These are phyloP conservation scores for Falco biarmicus DNA, from an alignment of 2,797 vertebrate genomes.

Conservation along the genomic window DNA sequence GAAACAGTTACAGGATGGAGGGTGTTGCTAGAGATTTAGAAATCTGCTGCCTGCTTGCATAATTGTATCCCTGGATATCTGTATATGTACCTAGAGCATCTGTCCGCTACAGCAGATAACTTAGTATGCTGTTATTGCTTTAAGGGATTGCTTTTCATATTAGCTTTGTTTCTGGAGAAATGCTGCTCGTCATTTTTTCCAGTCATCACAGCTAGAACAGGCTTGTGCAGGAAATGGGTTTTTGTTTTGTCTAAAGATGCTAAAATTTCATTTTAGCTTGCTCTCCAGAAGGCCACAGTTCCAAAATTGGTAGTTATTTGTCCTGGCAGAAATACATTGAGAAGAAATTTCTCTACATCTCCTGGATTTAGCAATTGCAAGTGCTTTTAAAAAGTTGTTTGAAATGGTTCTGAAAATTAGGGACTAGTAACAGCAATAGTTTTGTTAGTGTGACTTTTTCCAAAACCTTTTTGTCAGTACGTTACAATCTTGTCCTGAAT, in stretches of 20 bases:
- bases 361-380: not conserved
- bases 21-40: not conserved
- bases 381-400: not conserved
- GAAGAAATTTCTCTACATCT: not conserved
- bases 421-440: not conserved
- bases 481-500: not conserved
- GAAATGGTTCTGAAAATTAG: not conserved
- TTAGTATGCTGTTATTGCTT: not conserved
- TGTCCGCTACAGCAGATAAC: not conserved
- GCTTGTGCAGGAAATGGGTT: not conserved
- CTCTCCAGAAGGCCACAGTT: not conserved
- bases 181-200: not conserved
- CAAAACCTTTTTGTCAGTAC: not conserved
- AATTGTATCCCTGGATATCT: not conserved
- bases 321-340: not conserved
- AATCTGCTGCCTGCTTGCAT: not conserved
- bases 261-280: not conserved
- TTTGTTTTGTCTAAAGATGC: not conserved
- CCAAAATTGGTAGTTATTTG: not conserved
- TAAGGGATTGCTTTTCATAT: not conserved
- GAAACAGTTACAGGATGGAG: not conserved
- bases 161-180: not conserved
- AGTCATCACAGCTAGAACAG: not conserved
- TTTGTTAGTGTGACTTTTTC: not conserved
- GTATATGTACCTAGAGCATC: not conserved